Evolutionary conservation across 2,113 vertebrate genomes (phyloP).

Genomic region (Phocoena phocoena): DNA sequence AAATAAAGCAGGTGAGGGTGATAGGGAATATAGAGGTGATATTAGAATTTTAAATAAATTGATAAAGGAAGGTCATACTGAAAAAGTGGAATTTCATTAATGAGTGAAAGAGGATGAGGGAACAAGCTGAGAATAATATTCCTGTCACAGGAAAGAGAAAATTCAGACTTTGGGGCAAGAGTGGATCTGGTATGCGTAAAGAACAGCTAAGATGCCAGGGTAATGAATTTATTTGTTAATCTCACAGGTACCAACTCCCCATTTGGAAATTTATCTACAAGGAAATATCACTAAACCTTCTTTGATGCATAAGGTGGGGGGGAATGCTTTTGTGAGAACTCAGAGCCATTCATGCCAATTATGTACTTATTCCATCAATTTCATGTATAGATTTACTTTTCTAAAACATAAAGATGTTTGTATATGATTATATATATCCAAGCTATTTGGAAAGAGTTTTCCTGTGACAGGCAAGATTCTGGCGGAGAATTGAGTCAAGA

Average conservation of each 20-base stretch:
- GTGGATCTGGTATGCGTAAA: neutral
- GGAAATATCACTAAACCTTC: neutral
- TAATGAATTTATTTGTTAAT: neutral
- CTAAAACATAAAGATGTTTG: neutral
- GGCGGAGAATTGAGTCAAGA: neutral
- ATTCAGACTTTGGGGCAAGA: neutral
- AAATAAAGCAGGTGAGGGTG: neutral
- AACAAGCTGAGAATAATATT: neutral
- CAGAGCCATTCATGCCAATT: neutral
- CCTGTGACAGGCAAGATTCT: neutral
- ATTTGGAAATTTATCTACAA: neutral
- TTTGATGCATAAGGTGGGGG: neutral
- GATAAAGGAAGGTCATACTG: neutral
- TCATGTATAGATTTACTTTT: neutral
- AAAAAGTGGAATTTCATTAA: neutral
- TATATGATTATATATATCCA: neutral
- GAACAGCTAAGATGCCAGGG: neutral
- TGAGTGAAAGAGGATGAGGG: neutral
- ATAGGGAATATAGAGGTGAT: neutral
- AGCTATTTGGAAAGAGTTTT: neutral
- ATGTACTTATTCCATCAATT: neutral
- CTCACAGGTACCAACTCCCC: neutral
- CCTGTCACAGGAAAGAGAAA: neutral
- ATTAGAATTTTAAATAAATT: neutral
- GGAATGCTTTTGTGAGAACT: neutral